phyloP scores from a whole-genome alignment of 2,888 invertebrate species.

The Drosophila diplacantha region DNA sequence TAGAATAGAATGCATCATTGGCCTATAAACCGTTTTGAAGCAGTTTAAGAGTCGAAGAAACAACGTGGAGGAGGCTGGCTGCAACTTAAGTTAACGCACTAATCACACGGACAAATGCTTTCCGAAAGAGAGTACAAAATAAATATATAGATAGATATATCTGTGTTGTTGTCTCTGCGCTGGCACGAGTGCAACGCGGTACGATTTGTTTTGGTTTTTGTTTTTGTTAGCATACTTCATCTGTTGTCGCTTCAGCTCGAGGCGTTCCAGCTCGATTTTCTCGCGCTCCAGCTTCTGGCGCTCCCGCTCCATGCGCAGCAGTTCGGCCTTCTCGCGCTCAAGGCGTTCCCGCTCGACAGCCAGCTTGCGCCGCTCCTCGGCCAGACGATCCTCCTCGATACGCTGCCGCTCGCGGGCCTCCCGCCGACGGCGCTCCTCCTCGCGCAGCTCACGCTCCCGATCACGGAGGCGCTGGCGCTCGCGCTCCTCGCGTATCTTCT shows the following conservation, averaged over 20 bases:
- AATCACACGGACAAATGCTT: slow-evolving; percentile 55
- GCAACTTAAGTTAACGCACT: slow-evolving; percentile 59
- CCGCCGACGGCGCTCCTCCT: slow-evolving; percentile 86
- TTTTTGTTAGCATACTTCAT: slow-evolving; percentile 80
- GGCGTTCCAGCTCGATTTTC: slow-evolving; percentile 86
- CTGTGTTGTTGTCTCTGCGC: slow-evolving; percentile 49
- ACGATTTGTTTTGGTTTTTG: slow-evolving; percentile 35
- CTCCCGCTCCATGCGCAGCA: slow-evolving; percentile 89
- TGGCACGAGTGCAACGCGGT: slow-evolving; percentile 29
- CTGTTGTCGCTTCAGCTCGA: slow-evolving; percentile 90
- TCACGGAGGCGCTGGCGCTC: slow-evolving; percentile 89
- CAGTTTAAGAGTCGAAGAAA: slow-evolving; percentile 51
- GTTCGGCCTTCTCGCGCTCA: slow-evolving; percentile 91
- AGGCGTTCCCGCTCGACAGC: slow-evolving; percentile 90
- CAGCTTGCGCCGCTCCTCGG: slow-evolving; percentile 88
- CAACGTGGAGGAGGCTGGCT: slow-evolving; percentile 55
- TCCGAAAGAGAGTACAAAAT: slow-evolving; percentile 44
- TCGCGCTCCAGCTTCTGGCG: slow-evolving; percentile 88
- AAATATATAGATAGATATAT: slow-evolving; percentile 48
- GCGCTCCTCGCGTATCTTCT: slow-evolving; percentile 88
- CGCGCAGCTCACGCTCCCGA: slow-evolving; percentile 88
- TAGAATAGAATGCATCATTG: slow-evolving; percentile 49
- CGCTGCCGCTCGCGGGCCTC: slow-evolving; percentile 90
- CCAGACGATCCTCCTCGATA: slow-evolving; percentile 89
- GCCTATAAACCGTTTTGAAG: slow-evolving; percentile 44